phyloP scores from a whole-genome alignment of 2,797 vertebrate genomes.

The Anabacerthia variegaticeps region DNA sequence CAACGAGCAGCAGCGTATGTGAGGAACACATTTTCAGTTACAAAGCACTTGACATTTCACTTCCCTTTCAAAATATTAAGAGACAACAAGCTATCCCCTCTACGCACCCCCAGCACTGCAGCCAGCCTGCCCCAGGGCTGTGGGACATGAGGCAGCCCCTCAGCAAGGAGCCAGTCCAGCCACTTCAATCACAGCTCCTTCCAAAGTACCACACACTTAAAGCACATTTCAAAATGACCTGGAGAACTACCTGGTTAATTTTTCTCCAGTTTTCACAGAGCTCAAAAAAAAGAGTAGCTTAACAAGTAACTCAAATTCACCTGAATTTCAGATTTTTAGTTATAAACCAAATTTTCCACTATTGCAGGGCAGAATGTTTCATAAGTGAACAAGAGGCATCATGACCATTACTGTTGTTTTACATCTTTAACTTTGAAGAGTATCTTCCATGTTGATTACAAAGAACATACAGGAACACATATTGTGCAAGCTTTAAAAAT shows the following conservation, averaged over 20 bases:
- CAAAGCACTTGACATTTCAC: neutral
- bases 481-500: neutral
- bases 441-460: neutral
- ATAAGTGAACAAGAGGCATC: neutral
- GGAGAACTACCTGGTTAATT: neutral
- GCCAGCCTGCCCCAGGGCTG: neutral
- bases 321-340: neutral
- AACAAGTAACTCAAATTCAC: neutral
- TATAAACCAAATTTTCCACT: neutral
- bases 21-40: neutral
- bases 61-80: neutral
- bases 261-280: neutral
- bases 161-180: neutral
- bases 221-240: neutral
- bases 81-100: neutral
- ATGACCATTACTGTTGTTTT: neutral
- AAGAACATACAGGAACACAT: neutral
- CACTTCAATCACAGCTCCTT: neutral
- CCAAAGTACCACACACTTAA: neutral
- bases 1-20: neutral
- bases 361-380: neutral
- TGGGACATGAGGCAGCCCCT: fast-evolving
- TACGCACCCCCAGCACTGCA: neutral
- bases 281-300: neutral
- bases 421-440: neutral